Percentiles rank a stretch among this genome's conserved stretches.
These are phyloP conservation scores for Lepus oiostolus DNA, from an alignment of 2,797 vertebrate species.

Conservation along the genomic window DNA sequence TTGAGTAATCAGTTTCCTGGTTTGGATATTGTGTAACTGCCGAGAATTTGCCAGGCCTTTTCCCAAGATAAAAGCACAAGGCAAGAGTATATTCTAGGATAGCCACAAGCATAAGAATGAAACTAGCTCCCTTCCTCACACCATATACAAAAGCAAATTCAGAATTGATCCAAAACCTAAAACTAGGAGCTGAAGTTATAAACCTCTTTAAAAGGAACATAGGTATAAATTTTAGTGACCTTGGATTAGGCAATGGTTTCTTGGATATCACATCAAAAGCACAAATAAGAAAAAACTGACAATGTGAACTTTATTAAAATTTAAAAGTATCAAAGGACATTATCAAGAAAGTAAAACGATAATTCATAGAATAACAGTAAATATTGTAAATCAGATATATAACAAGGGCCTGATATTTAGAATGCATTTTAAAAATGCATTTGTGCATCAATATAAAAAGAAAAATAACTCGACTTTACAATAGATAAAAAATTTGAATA, in stretches of 20 bases:
- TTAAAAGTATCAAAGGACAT: neutral
- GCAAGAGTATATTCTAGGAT: neutral
- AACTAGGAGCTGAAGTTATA: neutral
- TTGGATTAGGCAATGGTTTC: neutral
- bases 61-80: neutral
- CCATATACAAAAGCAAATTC: constrained; percentile 16
- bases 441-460: neutral
- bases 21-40: neutral
- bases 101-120: neutral
- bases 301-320: neutral
- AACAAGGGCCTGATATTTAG: neutral
- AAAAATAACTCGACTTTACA: neutral
- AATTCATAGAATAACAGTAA: neutral
- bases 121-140: neutral
- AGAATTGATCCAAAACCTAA: neutral
- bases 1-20: neutral
- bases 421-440: neutral
- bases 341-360: neutral
- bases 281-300: neutral
- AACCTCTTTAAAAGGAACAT: neutral
- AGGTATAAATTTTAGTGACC: neutral
- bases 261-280: neutral
- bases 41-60: neutral
- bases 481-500: constrained; percentile 12
- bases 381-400: neutral